Evolutionary conservation across 2,888 invertebrate species (phyloP).

Genomic region (Beris chalybata): DNA sequence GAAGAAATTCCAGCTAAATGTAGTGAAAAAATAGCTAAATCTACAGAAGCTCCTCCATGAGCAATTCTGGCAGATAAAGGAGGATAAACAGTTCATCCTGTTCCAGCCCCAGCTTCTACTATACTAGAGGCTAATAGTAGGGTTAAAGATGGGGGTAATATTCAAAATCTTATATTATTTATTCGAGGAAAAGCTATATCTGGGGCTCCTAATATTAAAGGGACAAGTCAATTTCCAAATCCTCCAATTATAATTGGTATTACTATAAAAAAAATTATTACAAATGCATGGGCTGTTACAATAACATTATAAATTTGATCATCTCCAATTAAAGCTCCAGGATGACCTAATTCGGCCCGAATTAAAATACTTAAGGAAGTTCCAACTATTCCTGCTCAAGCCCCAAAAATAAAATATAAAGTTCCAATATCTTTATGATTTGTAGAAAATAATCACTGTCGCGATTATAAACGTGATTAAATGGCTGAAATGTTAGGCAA

Average conservation of each 20-base stretch:
- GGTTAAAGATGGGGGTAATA: constrained; percentile 68
- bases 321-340: constrained; percentile 69
- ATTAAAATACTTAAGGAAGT: constrained; percentile 57
- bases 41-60: constrained; percentile 69
- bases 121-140: constrained; percentile 66
- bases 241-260: constrained; percentile 78
- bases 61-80: constrained; percentile 66
- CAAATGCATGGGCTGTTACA: constrained; percentile 77
- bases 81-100: constrained; percentile 79
- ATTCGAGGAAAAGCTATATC: constrained; percentile 83
- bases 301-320: constrained; percentile 75
- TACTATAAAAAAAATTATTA: constrained; percentile 81
- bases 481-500: constrained; percentile 64
- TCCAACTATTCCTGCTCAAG: constrained; percentile 71
- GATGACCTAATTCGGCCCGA: constrained; percentile 65
- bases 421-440: constrained; percentile 79
- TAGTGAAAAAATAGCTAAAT: constrained; percentile 75
- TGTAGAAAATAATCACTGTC: constrained; percentile 70
- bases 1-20: constrained; percentile 75
- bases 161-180: constrained; percentile 84
- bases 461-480: constrained; percentile 60
- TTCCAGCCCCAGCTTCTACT: constrained; percentile 71
- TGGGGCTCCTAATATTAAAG: constrained; percentile 73
- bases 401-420: constrained; percentile 69
- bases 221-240: constrained; percentile 81